Conservation (phyloP, 2,113 vertebrate species). For the Dipodomys spectabilis region DNA sequence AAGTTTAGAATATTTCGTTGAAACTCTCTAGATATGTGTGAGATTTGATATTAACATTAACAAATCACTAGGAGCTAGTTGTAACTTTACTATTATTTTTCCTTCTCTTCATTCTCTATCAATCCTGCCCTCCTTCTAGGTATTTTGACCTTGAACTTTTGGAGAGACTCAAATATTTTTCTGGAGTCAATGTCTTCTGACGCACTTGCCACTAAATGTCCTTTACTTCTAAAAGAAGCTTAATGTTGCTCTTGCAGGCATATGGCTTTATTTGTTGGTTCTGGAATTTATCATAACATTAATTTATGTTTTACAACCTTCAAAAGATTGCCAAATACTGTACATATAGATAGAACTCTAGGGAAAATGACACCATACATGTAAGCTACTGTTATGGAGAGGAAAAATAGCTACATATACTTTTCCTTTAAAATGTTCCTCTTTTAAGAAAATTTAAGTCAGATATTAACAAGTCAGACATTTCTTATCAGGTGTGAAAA, state of each 20-base stretch:
- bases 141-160: neutral
- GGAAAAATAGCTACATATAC: neutral
- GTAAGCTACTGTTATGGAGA: neutral
- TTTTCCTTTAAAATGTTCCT: neutral
- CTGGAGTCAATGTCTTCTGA: neutral
- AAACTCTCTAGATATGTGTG: neutral
- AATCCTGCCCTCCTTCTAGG: neutral
- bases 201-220: neutral
- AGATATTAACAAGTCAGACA: neutral
- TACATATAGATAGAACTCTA: neutral
- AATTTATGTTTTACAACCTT: neutral
- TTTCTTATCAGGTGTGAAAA: conserved; percentile 2
- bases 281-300: neutral
- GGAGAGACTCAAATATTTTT: neutral
- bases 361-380: neutral
- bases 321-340: neutral
- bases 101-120: neutral
- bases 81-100: neutral
- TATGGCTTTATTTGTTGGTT: neutral
- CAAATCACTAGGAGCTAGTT: neutral
- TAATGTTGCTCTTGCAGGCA: neutral
- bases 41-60: neutral
- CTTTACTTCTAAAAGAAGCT: neutral
- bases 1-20: neutral
- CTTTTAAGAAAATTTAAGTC: conserved; percentile 6